phyloP scores from a whole-genome alignment of 2,113 vertebrate genomes.

The Eudyptes chrysolophus region DNA sequence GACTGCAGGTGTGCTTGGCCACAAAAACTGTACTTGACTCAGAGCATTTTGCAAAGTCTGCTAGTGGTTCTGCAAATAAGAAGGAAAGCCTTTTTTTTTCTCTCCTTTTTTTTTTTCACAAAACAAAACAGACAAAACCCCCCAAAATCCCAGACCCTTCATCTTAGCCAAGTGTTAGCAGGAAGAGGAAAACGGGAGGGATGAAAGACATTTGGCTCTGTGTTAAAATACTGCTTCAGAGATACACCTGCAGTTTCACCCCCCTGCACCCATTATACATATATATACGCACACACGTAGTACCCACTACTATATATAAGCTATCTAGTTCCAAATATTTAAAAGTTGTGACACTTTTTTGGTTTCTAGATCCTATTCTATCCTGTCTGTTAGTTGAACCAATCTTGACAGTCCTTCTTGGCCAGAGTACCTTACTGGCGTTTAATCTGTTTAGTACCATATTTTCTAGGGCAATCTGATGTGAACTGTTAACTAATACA shows the following conservation, averaged over 20 bases:
- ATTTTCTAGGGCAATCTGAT: neutral
- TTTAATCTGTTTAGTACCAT: neutral
- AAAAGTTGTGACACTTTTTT: neutral
- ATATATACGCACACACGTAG: no score
- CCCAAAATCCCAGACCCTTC: neutral
- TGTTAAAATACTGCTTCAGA: neutral
- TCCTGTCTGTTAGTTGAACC: neutral
- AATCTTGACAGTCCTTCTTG: neutral
- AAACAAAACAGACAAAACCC: neutral
- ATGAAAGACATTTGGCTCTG: neutral
- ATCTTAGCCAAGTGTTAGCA: neutral
- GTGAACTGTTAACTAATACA: neutral
- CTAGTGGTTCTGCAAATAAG: neutral
- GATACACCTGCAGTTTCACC: neutral
- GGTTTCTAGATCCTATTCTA: neutral
- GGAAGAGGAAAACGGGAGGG: neutral
- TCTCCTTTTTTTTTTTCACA: fast-evolving
- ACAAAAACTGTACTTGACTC: neutral
- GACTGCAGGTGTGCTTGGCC: fast-evolving
- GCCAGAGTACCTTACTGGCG: neutral
- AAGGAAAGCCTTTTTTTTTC: neutral
- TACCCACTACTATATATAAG: neutral
- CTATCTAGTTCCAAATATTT: neutral
- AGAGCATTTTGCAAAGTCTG: neutral
- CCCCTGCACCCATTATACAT: no score